These are phyloP conservation scores for Helogale parvula DNA, from an alignment of 2,113 vertebrate genomes.

Conservation along the genomic window DNA sequence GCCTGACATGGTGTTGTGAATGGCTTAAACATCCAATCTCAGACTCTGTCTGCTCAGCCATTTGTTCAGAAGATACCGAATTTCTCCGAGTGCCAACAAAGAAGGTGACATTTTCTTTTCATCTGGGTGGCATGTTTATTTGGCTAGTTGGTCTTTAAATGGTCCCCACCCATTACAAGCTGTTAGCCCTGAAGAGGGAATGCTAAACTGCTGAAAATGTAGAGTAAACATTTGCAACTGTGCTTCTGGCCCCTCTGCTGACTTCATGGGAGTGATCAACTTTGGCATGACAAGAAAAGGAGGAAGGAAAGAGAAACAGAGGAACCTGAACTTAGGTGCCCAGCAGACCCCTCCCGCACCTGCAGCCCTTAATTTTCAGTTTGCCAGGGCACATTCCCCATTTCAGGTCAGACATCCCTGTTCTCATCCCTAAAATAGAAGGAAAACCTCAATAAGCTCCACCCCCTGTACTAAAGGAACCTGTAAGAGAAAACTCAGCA, in stretches of 20 bases:
- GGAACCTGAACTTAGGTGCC: not conserved
- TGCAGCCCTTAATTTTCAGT: not conserved
- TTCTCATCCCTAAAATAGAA: not conserved
- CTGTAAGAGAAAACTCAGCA: not conserved
- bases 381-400: fast-evolving
- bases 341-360: too few species aligned
- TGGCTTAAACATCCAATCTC: conserved; percentile 72
- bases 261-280: not conserved
- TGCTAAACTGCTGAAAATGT: not conserved
- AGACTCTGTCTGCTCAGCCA: conserved; percentile 49
- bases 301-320: not conserved
- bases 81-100: conserved; percentile 66
- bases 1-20: not conserved
- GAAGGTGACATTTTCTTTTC: conserved; percentile 6
- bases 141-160: conserved; percentile 51
- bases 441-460: not conserved
- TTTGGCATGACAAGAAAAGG: not conserved
- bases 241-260: not conserved
- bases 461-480: not conserved
- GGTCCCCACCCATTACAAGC: not conserved
- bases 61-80: conserved; percentile 48
- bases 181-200: not conserved
- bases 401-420: not conserved
- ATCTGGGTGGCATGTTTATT: not conserved
- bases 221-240: not conserved